Conservation (phyloP, 2,797 vertebrate genomes). For the Urosaurus nigricauda region DNA sequence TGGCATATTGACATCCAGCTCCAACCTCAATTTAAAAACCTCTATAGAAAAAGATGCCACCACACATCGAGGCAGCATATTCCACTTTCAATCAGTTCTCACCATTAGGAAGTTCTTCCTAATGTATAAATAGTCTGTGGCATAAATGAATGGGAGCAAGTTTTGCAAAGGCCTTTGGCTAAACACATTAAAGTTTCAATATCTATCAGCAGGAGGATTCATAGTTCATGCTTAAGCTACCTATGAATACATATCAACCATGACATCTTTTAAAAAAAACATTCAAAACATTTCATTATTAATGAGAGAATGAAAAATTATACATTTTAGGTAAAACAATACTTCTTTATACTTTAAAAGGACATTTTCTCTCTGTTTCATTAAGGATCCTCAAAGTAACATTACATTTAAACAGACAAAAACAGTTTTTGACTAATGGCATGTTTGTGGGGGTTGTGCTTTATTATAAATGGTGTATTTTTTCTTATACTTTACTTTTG, state of each 20-base stretch:
- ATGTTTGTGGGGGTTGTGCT: neutral
- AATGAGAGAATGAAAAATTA: neutral
- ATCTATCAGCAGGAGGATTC: neutral
- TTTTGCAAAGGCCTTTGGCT: neutral
- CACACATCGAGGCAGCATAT: too few relatives aligned
- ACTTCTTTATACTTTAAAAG: neutral
- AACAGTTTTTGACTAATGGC: too few relatives aligned
- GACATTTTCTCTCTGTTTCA: neutral
- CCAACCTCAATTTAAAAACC: too few relatives aligned
- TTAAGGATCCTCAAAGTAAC: neutral
- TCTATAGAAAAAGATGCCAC: too few relatives aligned
- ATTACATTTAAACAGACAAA: too few relatives aligned
- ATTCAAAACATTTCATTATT: neutral
- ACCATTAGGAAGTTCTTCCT: too few relatives aligned
- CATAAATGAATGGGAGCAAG: neutral
- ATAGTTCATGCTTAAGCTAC: neutral
- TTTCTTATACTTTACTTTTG: neutral
- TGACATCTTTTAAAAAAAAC: neutral
- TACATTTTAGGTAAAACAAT: conserved; percentile 4
- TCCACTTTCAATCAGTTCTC: too few relatives aligned
- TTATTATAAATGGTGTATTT: neutral
- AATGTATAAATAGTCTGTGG: neutral
- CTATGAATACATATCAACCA: neutral
- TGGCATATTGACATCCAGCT: too few relatives aligned
- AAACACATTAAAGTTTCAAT: neutral